Percentiles rank a stretch among this genome's conserved stretches.
phyloP scores from a whole-genome alignment of 2,888 invertebrate species.

The Brenthis ino region DNA sequence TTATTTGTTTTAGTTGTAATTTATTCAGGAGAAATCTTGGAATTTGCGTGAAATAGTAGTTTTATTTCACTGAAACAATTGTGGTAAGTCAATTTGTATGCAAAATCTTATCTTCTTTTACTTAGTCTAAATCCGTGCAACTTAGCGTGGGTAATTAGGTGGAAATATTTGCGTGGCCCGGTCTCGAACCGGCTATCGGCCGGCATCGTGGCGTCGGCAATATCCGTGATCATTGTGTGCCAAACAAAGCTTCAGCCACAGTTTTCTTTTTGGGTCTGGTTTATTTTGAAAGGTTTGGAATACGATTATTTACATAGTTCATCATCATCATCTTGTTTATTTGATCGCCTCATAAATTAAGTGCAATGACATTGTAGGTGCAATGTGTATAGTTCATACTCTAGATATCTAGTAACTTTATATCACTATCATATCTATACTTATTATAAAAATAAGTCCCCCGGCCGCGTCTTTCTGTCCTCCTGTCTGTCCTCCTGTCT shows the following conservation, averaged over 20 bases:
- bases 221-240: conserved; percentile 53
- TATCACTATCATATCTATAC: no score
- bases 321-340: neutral
- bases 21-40: no score
- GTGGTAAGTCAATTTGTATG: conserved; percentile 22
- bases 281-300: conserved; percentile 7
- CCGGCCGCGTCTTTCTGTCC: no score
- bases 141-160: conserved; percentile 64
- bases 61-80: no score
- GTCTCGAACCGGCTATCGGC: conserved; percentile 62
- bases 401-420: no score
- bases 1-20: no score
- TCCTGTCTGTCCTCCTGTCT: no score
- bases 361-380: no score
- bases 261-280: conserved; percentile 39
- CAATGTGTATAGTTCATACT: no score
- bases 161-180: conserved; percentile 61
- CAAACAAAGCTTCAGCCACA: conserved; percentile 54
- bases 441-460: no score
- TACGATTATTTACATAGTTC: neutral
- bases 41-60: no score
- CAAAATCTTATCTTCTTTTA: conserved; percentile 27
- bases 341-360: no score
- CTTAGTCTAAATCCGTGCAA: conserved; percentile 37
- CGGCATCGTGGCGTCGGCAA: conserved; percentile 65